Evolutionary conservation across 2,888 invertebrate species (phyloP).

Genomic region (Hymenopus coronatus): DNA sequence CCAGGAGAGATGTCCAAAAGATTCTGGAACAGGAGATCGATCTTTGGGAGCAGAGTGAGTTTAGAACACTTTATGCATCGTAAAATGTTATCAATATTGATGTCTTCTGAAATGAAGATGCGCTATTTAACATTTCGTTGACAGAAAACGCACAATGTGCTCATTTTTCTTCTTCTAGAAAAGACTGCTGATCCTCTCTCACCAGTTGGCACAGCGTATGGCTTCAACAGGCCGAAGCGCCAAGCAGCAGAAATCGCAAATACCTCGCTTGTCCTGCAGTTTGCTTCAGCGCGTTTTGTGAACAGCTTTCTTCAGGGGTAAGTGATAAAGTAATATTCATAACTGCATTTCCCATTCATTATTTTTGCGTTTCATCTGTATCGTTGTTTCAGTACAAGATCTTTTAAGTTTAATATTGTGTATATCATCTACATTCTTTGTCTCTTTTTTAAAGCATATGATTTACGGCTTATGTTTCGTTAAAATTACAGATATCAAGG

Average conservation of each 20-base stretch:
- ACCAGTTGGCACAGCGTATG: constrained; percentile 48
- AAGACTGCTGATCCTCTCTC: constrained; percentile 45
- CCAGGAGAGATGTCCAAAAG: constrained; percentile 45
- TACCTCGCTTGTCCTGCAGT: constrained; percentile 50
- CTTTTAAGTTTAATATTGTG: no score
- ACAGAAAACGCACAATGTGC: not conserved
- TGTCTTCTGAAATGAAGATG: no score
- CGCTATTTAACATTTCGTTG: not conserved
- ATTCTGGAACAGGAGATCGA: constrained; percentile 45
- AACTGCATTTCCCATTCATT: no score
- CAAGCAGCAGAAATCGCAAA: constrained; percentile 50
- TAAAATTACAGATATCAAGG: no score
- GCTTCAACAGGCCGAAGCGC: constrained; percentile 49
- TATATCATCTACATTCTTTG: no score
- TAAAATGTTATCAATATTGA: no score
- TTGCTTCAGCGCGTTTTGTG: constrained; percentile 48
- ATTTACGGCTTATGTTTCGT: no score
- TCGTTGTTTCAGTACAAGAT: no score
- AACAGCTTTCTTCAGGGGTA: constrained; percentile 46
- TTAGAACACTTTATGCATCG: not conserved
- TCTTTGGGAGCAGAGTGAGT: constrained; percentile 41
- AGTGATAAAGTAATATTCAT: constrained; percentile 18
- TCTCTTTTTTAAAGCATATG: no score
- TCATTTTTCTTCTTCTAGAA: constrained; percentile 4
- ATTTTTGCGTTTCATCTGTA: no score